phyloP scores from a whole-genome alignment of 2,113 vertebrate species.

The Copsychus sechellarum region DNA sequence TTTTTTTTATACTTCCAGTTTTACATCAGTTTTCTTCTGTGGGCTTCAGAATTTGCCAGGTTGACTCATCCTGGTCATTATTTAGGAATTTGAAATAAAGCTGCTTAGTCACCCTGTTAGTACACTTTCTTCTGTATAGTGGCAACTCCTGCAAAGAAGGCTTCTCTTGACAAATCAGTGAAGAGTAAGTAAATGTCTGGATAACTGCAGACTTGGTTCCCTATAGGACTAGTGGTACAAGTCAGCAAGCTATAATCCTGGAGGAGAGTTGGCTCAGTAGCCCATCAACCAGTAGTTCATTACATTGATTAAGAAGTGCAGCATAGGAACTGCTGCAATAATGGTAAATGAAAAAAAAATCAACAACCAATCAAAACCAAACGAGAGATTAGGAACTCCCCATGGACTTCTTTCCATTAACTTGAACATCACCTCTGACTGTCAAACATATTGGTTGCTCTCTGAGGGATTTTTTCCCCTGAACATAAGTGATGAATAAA shows the following conservation, averaged over 20 bases:
- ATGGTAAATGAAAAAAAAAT: neutral
- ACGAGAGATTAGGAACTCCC: neutral
- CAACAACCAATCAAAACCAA: neutral
- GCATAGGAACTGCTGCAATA: neutral
- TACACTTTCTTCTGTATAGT: neutral
- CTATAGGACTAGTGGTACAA: neutral
- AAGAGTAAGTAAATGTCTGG: neutral
- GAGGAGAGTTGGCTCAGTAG: neutral
- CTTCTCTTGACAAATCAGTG: neutral
- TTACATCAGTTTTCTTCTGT: neutral
- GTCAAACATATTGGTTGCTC: neutral
- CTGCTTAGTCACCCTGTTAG: neutral
- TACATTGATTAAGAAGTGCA: neutral
- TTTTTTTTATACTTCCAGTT: neutral
- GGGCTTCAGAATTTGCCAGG: neutral
- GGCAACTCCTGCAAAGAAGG: neutral
- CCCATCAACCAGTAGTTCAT: neutral
- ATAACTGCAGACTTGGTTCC: neutral
- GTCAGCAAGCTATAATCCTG: neutral
- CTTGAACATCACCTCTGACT: neutral
- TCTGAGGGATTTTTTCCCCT: neutral
- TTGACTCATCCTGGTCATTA: constrained; percentile 25
- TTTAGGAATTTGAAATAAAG: neutral
- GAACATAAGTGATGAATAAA: neutral
- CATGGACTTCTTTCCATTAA: neutral